A percentile compares a stretch with the other conserved stretches of the same genome.
Evolutionary conservation across 1,140 invertebrate species (phyloP).

Genomic region (Charaxes varanes): DNA sequence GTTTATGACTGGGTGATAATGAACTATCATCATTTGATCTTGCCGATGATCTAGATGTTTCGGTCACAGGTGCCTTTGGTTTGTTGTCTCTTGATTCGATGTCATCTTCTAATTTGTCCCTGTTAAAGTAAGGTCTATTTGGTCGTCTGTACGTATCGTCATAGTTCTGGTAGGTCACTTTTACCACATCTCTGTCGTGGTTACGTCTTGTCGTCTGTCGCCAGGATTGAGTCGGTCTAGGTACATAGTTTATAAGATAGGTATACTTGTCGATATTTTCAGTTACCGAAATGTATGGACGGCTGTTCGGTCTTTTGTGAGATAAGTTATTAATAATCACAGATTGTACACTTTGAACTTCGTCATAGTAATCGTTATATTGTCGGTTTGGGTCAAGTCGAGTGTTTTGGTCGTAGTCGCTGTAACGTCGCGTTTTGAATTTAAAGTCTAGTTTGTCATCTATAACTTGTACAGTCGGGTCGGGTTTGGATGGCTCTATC

Average conservation of each 20-base stretch:
- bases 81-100: constrained; percentile 39
- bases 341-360: constrained; percentile 58
- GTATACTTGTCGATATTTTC: constrained; percentile 66
- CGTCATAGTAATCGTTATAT: constrained; percentile 52
- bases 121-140: constrained; percentile 58
- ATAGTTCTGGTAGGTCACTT: constrained; percentile 63
- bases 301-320: constrained; percentile 54
- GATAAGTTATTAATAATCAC: constrained; percentile 55
- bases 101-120: constrained; percentile 38
- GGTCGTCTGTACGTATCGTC: constrained; percentile 64
- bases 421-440: constrained; percentile 57
- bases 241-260: constrained; percentile 65
- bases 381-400: constrained; percentile 34
- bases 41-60: constrained; percentile 38
- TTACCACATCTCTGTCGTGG: constrained; percentile 57
- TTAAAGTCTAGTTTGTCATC: constrained; percentile 75
- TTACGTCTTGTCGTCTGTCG: constrained; percentile 46
- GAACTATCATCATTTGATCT: constrained; percentile 46
- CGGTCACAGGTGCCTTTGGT: constrained; percentile 28
- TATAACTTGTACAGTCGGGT: constrained; percentile 43
- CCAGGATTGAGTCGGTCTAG: constrained; percentile 58
- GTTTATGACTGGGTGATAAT: constrained; percentile 23
- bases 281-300: constrained; percentile 61
- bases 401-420: constrained; percentile 36
- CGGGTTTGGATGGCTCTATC: constrained; percentile 28